Percentiles rank a stretch among this genome's conserved stretches.
phyloP scores from a whole-genome alignment of 1,140 invertebrate genomes.

The Euglossa dilemma region DNA sequence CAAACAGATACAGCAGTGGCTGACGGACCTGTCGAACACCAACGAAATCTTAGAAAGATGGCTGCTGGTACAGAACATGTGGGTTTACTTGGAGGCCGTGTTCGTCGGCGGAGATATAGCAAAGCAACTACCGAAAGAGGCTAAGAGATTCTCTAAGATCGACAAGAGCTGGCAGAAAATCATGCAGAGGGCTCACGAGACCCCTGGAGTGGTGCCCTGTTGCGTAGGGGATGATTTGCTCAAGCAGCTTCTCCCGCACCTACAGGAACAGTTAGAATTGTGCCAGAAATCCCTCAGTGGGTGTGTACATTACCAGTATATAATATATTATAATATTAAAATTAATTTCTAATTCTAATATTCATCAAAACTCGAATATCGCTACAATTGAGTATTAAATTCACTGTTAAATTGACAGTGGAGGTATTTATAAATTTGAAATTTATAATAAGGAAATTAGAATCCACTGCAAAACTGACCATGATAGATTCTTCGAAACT shows the following conservation, averaged over 20 bases:
- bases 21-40: conserved; percentile 96
- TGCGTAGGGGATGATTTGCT: conserved; percentile 97
- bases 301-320: conserved; percentile 71
- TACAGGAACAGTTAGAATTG: conserved; percentile 98
- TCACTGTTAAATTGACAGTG: no score
- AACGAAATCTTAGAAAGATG: conserved; percentile 98
- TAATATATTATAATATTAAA: no score
- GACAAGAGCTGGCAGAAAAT: conserved; percentile 99
- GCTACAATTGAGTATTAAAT: no score
- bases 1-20: conserved; percentile 98
- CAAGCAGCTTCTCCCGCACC: conserved; percentile 94
- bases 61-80: conserved; percentile 98
- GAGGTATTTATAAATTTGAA: no score
- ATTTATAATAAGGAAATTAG: no score
- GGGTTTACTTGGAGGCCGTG: conserved; percentile 98
- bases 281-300: conserved; percentile 98
- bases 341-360: no score
- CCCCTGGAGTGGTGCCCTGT: conserved; percentile 96
- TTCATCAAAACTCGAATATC: no score
- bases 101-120: conserved; percentile 99
- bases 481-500: no score
- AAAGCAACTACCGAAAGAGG: conserved; percentile 97
- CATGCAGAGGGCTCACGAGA: conserved; percentile 97
- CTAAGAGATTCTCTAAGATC: conserved; percentile 97
- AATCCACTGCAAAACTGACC: no score